Conservation (phyloP, 1,140 invertebrate species). For the Leptestheria dahalacensis region DNA sequence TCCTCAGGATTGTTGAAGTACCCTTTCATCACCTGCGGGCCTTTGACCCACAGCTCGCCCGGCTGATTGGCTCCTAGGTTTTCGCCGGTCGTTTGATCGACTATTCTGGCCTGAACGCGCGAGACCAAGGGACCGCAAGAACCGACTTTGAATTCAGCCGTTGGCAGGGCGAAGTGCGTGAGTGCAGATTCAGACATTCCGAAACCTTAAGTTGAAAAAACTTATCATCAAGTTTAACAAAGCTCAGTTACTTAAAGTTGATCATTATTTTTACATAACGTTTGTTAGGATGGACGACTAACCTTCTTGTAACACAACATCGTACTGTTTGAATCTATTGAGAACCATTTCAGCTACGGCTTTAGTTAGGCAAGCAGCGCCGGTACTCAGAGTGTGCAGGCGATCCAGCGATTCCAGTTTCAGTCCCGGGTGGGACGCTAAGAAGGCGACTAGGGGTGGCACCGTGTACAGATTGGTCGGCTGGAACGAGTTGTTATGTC, state of each 20-base stretch:
- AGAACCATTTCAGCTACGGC: slow-evolving; percentile 22
- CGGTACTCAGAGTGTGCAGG: slow-evolving; percentile 39
- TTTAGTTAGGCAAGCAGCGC: slow-evolving; percentile 50
- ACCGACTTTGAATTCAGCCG: slow-evolving; percentile 11
- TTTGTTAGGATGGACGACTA: not conserved
- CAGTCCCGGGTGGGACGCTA: slow-evolving; percentile 44
- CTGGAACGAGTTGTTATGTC: slow-evolving; percentile 19
- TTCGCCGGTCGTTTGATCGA: slow-evolving; percentile 26
- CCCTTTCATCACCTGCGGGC: slow-evolving; percentile 28
- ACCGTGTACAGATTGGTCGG: slow-evolving; percentile 29
- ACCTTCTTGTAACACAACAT: slow-evolving; percentile 16
- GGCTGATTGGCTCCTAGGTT: slow-evolving; percentile 26
- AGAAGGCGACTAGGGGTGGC: slow-evolving; percentile 44
- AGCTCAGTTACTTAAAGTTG: not conserved
- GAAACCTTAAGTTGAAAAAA: slow-evolving; percentile 15
- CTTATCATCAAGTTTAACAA: not conserved
- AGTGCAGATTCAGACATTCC: slow-evolving; percentile 22
- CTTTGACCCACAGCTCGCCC: slow-evolving; percentile 34
- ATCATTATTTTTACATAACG: not conserved
- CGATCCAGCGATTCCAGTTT: slow-evolving; percentile 38
- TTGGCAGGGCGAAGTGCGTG: slow-evolving; percentile 8
- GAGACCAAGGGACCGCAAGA: slow-evolving; percentile 20
- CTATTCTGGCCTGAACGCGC: slow-evolving; percentile 23
- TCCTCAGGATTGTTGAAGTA: slow-evolving; percentile 34
- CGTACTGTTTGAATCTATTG: slow-evolving; percentile 7